Evolutionary conservation across 1,140 invertebrate species (phyloP), one percentile per base, ranked within the genome.

Genomic region (Sycophaga agraensis): DNA sequence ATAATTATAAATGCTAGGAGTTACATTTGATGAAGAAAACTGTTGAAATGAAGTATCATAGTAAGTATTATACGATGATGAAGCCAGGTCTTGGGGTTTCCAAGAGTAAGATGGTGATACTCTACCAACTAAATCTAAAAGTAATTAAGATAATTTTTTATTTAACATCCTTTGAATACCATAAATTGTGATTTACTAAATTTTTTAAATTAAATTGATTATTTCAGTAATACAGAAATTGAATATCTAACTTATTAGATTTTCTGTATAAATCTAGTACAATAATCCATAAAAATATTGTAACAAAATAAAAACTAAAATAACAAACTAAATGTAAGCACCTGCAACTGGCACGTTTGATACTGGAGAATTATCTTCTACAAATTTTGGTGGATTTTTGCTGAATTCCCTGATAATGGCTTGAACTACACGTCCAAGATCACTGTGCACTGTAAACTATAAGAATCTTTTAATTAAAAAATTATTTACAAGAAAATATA

Each of bases 361-460:
- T 49, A 77, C 70, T 48, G 73, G 68, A 28, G 73, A 75, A 64
- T 71, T 76, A 65, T 83, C 79, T 58, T 78, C 74, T 61, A 75
- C 54, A 57, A 84, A 68, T 54, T 77, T 74, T 2, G 86, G 86
- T 40, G 86, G 86, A 72, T 84, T 84, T 70, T 85, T 84, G 73
- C 89, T 87, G 67, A 90, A 89, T 75, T 91, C 89, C 68, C 89
- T 78, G 58, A 89, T 89, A 39, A 91, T 88, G 11, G 86, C 89
- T 75, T 91, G 89, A 1, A 91, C 89, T 35, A 91, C 87, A 59
- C 88, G 82, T 17, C 90, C 89, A 57, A 91, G 82, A 80, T 91
- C 90, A 40, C 89, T 90, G 75, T 91, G 88, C 40, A 85, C 77
- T 57, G 89, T 88, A 72, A 87, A 91, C 86, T 88, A 64, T 34